Conservation (phyloP, 2,888 invertebrate species). For the Linnaemya tessellans region DNA sequence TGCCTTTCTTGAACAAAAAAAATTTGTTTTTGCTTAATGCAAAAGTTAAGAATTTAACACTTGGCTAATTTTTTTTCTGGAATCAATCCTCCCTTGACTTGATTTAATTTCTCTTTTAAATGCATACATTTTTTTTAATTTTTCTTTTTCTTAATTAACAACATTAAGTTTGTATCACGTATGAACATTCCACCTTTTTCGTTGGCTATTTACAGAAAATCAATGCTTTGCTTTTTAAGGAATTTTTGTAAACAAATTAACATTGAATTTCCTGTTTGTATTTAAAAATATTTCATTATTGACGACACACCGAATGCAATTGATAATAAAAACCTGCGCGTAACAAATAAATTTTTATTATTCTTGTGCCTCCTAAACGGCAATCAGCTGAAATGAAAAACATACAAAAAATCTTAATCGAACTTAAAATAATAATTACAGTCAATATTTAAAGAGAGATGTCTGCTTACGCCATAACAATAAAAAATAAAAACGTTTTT, state of each 20-base stretch:
- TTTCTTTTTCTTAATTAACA: background rate
- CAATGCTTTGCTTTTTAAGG: conserved; percentile 16
- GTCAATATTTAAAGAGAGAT: conserved; percentile 18
- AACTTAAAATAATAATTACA: conserved; percentile 43
- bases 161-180: conserved; percentile 14
- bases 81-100: no score
- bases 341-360: conserved; percentile 23
- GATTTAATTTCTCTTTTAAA: no score
- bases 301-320: conserved; percentile 15
- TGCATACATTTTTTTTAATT: background rate
- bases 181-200: conserved; percentile 34
- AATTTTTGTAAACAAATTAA: conserved; percentile 30
- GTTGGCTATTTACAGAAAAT: conserved; percentile 29
- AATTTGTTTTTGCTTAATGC: no score
- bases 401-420: conserved; percentile 14
- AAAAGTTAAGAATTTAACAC: no score
- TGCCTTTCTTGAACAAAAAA: no score
- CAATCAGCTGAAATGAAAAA: conserved; percentile 1
- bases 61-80: no score
- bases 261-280: conserved; percentile 55
- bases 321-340: background rate
- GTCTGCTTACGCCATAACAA: conserved; percentile 2
- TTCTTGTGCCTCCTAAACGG: conserved; percentile 20
- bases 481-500: background rate
- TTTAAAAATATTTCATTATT: conserved; percentile 45